Conservation (phyloP, 2,797 vertebrate genomes). For the Scomberomorus guttatus region DNA sequence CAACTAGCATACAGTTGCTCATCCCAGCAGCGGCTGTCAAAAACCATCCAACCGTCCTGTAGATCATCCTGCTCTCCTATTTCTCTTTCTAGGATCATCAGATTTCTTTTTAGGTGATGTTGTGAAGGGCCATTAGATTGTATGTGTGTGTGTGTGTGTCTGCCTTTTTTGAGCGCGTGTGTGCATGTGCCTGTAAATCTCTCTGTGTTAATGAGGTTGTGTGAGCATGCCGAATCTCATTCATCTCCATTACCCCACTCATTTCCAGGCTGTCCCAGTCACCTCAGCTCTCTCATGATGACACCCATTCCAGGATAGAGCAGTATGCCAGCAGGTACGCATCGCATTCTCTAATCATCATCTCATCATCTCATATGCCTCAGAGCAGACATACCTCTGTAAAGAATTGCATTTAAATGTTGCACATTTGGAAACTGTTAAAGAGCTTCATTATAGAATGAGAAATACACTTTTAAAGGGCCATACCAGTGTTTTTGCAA, state of each 20-base stretch:
- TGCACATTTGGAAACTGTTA: background rate
- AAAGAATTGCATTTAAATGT: slow-evolving; percentile 12
- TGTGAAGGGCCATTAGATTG: slow-evolving; percentile 48
- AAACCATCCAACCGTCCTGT: slow-evolving; percentile 56
- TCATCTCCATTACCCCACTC: slow-evolving; percentile 78
- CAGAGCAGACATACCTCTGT: background rate
- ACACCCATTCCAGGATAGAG: slow-evolving; percentile 98
- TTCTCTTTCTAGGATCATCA: slow-evolving; percentile 61
- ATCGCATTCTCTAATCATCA: slow-evolving; percentile 39
- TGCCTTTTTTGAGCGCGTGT: slow-evolving; percentile 4
- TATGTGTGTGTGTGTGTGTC: background rate
- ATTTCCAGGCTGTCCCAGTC: slow-evolving; percentile 91
- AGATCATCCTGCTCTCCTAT: slow-evolving; percentile 67
- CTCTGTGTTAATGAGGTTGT: slow-evolving; percentile 59
- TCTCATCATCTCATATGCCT: slow-evolving; percentile 34
- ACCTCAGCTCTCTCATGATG: slow-evolving; percentile 95
- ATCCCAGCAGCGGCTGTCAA: slow-evolving; percentile 59
- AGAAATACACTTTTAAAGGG: background rate
- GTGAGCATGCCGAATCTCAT: slow-evolving; percentile 70
- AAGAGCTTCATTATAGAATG: background rate
- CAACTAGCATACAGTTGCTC: slow-evolving; percentile 57
- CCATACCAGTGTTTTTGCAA: background rate
- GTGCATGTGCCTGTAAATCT: background rate
- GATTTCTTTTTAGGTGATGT: slow-evolving; percentile 74
- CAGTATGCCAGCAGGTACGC: slow-evolving; percentile 95